Evolutionary conservation across 2,113 vertebrate species (phyloP), one percentile per base, ranked within the genome.

Genomic region (Pomatorhinus ruficollis): DNA sequence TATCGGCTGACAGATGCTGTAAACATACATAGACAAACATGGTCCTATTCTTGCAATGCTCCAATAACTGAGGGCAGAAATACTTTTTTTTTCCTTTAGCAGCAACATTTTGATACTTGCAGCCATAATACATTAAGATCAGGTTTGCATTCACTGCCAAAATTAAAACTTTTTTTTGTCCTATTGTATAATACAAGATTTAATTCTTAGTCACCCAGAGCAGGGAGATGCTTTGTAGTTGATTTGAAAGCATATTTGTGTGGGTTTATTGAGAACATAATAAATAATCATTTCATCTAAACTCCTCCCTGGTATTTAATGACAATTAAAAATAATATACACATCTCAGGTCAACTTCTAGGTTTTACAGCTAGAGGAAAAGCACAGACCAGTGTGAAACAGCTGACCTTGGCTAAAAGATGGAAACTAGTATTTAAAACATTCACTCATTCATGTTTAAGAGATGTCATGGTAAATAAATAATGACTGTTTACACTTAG

Each of bases 11-110:
- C 98, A 99, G 98, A 98, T 98, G 98, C 98, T 98, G 98, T 99
- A 99, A 99, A 99, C 98, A 99, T 98, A 99, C 98, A 98, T 97
- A 99, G 98, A 98, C 97, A 99, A 99, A 98, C 98, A 99, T 89
- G 93, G 97, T 96, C 95, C 92, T 95, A 60, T 84, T 96, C 97
- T 96, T 96, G 87, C 95, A 93, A 77, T 97, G 93, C 97, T 97
- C 95, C 91, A 79, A 65, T 95, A 97, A 93, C 75, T 45, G 31
- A 95, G 91, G 95, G 87, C 95, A 97, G 93, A 97, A 97, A 97
- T 96, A 81, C 83, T 92, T 96, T 93, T 97, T 89, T 96, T 89
- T 49, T 23, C 70, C 90, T 90, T n/a, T 74, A 94, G 56, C 59
- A 89, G 50, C 76, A 91, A 70, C 40, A 56, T 77, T 89, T 92